A percentile compares a stretch with the other conserved stretches of the same genome.
phyloP scores from a whole-genome alignment of 2,113 vertebrate genomes.

The Reinhardtius hippoglossoides region DNA sequence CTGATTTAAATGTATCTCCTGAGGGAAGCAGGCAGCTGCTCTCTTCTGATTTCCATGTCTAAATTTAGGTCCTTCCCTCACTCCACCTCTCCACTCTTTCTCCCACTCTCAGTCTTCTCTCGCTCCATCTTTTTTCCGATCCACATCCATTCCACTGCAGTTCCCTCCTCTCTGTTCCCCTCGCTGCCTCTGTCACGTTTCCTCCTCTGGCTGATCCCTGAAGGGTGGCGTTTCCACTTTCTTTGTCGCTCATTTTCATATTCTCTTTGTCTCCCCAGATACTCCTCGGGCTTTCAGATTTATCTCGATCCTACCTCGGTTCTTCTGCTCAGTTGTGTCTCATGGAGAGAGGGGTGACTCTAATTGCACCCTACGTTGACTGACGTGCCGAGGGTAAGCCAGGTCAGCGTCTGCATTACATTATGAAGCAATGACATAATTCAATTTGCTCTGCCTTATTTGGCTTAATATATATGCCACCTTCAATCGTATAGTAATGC shows the following conservation, averaged over 20 bases:
- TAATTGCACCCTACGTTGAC: slow-evolving; percentile 71
- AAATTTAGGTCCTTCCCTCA: slow-evolving; percentile 75
- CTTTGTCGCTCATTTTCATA: slow-evolving; percentile 74
- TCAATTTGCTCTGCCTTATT: slow-evolving; percentile 54
- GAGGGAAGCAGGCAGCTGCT: slow-evolving; percentile 78
- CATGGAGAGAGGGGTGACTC: slow-evolving; percentile 54
- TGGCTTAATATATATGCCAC: slow-evolving; percentile 11
- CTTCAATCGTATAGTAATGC: neutral
- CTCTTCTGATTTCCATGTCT: slow-evolving; percentile 81
- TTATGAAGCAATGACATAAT: slow-evolving; percentile 57
- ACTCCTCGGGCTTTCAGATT: slow-evolving; percentile 47
- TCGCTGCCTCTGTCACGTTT: slow-evolving; percentile 40
- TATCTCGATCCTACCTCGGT: slow-evolving; percentile 56
- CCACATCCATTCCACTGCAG: slow-evolving; percentile 56
- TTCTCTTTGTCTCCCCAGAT: slow-evolving; percentile 48
- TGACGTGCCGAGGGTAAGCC: slow-evolving; percentile 63
- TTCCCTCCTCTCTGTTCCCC: slow-evolving; percentile 40
- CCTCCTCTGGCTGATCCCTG: slow-evolving; percentile 66
- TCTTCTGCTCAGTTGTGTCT: slow-evolving; percentile 44
- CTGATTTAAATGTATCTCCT: slow-evolving; percentile 82
- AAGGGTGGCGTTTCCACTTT: slow-evolving; percentile 71
- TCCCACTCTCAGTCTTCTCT: slow-evolving; percentile 63
- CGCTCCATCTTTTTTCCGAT: slow-evolving; percentile 65
- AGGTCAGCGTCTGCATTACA: slow-evolving; percentile 66
- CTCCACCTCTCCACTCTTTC: slow-evolving; percentile 63